Conservation (phyloP, 2,888 invertebrate species). For the Auanema freiburgensis region DNA sequence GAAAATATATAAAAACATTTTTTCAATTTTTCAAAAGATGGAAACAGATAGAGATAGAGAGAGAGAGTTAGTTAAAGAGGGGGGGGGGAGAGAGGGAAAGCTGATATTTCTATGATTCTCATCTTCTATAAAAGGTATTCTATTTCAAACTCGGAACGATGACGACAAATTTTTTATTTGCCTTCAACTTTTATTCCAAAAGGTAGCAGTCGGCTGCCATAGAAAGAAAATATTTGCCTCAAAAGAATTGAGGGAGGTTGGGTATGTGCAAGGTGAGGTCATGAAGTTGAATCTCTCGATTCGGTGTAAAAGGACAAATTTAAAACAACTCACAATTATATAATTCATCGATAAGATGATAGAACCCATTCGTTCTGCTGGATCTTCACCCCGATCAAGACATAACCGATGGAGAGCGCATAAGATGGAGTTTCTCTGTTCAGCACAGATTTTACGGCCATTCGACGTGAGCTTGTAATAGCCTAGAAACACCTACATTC, state of each 20-base stretch:
- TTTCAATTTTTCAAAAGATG: not conserved
- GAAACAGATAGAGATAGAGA: constrained; percentile 5
- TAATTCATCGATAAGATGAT: constrained; percentile 40
- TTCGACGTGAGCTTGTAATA: constrained; percentile 30
- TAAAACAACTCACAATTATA: constrained; percentile 30
- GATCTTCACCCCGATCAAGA: constrained; percentile 33
- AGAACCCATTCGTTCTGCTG: constrained; percentile 36
- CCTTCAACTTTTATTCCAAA: not conserved
- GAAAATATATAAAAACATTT: constrained; percentile 11
- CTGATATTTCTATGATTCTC: no score
- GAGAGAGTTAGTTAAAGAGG: constrained; percentile 3
- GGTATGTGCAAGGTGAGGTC: not conserved
- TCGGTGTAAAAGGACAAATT: not conserved
- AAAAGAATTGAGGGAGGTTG: not conserved
- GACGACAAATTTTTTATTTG: not conserved
- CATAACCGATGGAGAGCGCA: constrained; percentile 38
- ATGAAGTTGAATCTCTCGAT: no score
- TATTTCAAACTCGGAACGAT: no score
- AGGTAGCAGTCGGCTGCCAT: not conserved
- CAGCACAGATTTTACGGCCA: constrained; percentile 36
- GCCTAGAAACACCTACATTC: constrained; percentile 21
- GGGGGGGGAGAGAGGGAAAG: no score
- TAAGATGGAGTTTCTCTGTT: constrained; percentile 33
- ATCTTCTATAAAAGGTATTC: no score
- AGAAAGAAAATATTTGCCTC: constrained; percentile 3